Base-by-base conservation (phyloP, 2,888 invertebrate genomes). In the Stenodema calcarata region DNA sequence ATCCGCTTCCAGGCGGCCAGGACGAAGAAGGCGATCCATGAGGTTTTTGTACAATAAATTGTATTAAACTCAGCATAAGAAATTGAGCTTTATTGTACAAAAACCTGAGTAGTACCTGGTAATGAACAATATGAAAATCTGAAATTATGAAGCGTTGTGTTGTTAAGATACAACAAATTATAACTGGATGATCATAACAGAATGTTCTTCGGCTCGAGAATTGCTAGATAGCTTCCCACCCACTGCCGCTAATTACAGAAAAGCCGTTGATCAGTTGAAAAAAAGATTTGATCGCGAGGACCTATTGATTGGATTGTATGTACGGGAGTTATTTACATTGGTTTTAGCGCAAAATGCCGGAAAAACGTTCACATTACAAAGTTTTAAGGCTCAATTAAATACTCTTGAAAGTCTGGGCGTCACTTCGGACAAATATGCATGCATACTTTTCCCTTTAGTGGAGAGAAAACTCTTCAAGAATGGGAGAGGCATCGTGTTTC, bases 281-380 rank as follows among this genome's bases (percentile, higher is more conserved):
- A 44, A 18, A 12, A 86, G 90, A 62, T 90, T 90, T 87, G 90
- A 90, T 41, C 88, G 89, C 73, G 89, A 90, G n/a, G 90, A 90
- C 35, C 73, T 90, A n/a, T 88, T 89, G 41, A 88, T 90, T 16
- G 90, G 90, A 76, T 89, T 90, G n/a, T 90, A 90, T 86, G 89
- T 90, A 3, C 28, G 87, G 16, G 87, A 87, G 44, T 30, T 87
- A 0, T 27, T 87, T 3, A 83, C 23, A 27, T 23, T 82, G 14
- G 75, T 82, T 16, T 18, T 82, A 1, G n/a, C 4, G 9, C 44
- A 82, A n/a, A 42, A 30, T 14, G 14, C 11, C 1, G 42, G 70
- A 7, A 23, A 42, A 2, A 70, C 0, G 12, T 14, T 41, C 9
- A 23, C 69, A n/a, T 14, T 83, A 0, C 7, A 14, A 3, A n/a